Conservation (phyloP, 1,140 invertebrate species). For the Drosophila lowei region DNA sequence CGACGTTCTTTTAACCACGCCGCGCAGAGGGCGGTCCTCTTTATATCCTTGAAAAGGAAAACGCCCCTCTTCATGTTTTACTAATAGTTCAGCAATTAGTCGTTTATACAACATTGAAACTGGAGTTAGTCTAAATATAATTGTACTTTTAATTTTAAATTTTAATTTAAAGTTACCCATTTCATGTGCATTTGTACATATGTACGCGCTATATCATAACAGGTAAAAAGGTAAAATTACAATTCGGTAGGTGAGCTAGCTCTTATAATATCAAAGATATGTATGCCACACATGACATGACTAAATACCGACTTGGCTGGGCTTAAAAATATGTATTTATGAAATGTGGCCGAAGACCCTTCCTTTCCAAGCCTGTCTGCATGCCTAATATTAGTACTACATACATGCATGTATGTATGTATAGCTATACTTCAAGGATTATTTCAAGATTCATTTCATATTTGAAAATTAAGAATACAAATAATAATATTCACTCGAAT, state of each 20-base stretch:
- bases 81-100: constrained; percentile 64
- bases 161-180: neutral
- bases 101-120: constrained; percentile 39
- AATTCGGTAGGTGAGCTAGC: no score
- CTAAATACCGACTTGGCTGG: no score
- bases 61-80: constrained; percentile 35
- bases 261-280: no score
- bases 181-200: neutral
- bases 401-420: constrained; percentile 3
- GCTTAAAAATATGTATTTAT: no score
- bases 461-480: constrained; percentile 2
- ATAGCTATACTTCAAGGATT: no score
- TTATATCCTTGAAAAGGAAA: constrained; percentile 40
- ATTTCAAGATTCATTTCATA: no score
- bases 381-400: neutral
- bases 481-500: constrained; percentile 5
- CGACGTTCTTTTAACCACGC: constrained; percentile 42
- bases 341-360: no score
- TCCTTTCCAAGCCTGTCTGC: no score
- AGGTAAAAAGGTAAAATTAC: no score
- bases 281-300: no score
- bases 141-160: constrained; percentile 5
- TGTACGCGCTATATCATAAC: no score
- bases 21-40: constrained; percentile 38
- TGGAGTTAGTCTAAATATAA: constrained; percentile 32